phyloP scores from a whole-genome alignment of 2,888 invertebrate genomes.

The Anodontia alba region DNA sequence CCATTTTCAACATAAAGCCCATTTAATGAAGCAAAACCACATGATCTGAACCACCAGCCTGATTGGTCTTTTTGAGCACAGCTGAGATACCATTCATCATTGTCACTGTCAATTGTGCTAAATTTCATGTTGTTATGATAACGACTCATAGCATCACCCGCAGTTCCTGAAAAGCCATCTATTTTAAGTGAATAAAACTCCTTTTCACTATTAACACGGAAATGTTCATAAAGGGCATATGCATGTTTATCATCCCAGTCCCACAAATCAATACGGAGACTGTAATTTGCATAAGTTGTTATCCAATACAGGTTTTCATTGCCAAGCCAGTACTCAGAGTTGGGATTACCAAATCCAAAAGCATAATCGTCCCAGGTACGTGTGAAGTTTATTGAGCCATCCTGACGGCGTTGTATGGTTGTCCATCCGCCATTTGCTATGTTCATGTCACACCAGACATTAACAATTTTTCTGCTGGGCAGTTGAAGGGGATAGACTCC shows the following conservation, averaged over 20 bases:
- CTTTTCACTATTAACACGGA: slow-evolving; percentile 89
- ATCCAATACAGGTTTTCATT: slow-evolving; percentile 92
- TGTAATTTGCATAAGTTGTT: slow-evolving; percentile 85
- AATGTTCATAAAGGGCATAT: slow-evolving; percentile 91
- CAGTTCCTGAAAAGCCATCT: slow-evolving; percentile 91
- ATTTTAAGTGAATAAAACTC: slow-evolving; percentile 91
- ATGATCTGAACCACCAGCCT: slow-evolving; percentile 81
- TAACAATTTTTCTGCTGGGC: slow-evolving; percentile 87
- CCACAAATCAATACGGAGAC: slow-evolving; percentile 92
- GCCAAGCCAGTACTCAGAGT: slow-evolving; percentile 94
- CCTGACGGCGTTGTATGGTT: slow-evolving; percentile 91
- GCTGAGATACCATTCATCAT: slow-evolving; percentile 87
- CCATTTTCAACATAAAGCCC: slow-evolving; percentile 71
- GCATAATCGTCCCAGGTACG: slow-evolving; percentile 93
- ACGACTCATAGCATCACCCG: slow-evolving; percentile 92
- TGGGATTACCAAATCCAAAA: slow-evolving; percentile 90
- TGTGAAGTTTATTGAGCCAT: slow-evolving; percentile 93
- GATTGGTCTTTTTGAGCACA: slow-evolving; percentile 76
- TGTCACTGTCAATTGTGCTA: slow-evolving; percentile 94
- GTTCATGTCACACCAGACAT: slow-evolving; percentile 89
- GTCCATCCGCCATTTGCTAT: slow-evolving; percentile 88
- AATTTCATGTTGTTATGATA: slow-evolving; percentile 97
- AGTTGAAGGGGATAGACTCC: slow-evolving; percentile 90
- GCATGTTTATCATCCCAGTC: slow-evolving; percentile 93
- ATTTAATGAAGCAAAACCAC: slow-evolving; percentile 78